These are phyloP conservation scores for Heliothis virescens DNA, from an alignment of 1,140 invertebrate species.

Conservation along the genomic window DNA sequence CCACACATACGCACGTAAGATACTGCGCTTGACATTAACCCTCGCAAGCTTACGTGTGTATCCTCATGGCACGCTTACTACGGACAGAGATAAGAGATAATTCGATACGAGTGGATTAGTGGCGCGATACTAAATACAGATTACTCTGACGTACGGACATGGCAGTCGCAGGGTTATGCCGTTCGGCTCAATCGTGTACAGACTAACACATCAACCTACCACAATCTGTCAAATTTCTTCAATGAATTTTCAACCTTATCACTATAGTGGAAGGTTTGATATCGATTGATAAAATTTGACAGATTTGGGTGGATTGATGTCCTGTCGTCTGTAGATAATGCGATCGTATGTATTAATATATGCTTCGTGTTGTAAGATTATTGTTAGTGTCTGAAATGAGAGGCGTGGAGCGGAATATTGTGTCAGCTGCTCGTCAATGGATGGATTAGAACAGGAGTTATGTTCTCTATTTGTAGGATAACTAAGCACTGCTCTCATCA, in stretches of 20 bases:
- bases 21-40: constrained; percentile 26
- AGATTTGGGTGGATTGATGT: too few species aligned
- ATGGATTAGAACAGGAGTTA: constrained; percentile 5
- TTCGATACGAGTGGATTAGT: constrained; percentile 55
- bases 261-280: too few species aligned
- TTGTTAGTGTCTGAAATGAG: neutral
- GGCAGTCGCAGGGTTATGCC: constrained; percentile 25
- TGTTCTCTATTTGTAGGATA: too few species aligned
- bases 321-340: neutral
- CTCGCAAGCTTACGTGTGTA: constrained; percentile 21
- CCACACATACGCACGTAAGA: constrained; percentile 18
- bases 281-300: too few species aligned
- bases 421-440: constrained; percentile 32
- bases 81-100: constrained; percentile 59
- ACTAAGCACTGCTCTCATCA: too few species aligned
- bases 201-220: too few species aligned
- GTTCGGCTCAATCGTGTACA: constrained; percentile 1
- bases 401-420: neutral
- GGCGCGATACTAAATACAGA: constrained; percentile 55
- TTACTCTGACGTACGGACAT: constrained; percentile 51
- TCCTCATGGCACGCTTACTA: constrained; percentile 36
- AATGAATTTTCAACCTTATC: too few species aligned
- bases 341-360: constrained; percentile 37
- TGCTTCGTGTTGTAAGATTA: constrained; percentile 19
- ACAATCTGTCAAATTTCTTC: too few species aligned